A percentile compares a stretch with the other conserved stretches of the same genome.
Evolutionary conservation across 1,140 invertebrate genomes (phyloP).

Genomic region (Aplysia californica): DNA sequence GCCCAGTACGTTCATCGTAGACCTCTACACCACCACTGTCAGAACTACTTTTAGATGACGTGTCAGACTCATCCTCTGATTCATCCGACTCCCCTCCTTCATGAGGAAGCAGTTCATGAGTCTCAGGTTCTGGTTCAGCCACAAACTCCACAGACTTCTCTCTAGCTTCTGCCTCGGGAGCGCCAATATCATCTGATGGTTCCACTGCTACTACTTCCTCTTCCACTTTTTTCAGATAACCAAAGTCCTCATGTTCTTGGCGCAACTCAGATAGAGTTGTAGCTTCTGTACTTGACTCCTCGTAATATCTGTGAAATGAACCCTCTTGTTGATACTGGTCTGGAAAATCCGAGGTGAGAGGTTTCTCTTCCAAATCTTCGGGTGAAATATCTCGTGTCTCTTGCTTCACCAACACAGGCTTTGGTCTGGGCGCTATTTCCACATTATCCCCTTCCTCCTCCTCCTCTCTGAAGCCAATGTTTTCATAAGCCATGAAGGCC

Average conservation of each 20-base stretch:
- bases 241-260: not conserved
- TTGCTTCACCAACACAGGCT: conserved; percentile 32
- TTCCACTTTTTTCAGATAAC: too few species aligned
- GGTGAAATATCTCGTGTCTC: conserved; percentile 54
- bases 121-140: not conserved
- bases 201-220: not conserved
- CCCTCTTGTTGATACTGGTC: too few species aligned
- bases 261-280: too few species aligned
- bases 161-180: too few species aligned
- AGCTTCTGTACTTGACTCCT: conserved; percentile 26
- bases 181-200: conserved; percentile 6
- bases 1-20: conserved; percentile 50
- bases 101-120: not conserved
- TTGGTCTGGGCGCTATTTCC: not conserved
- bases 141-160: not conserved
- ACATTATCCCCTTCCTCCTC: conserved; percentile 55
- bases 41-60: conserved; percentile 47
- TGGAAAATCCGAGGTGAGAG: conserved; percentile 46
- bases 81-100: not conserved
- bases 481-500: conserved; percentile 66
- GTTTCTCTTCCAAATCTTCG: conserved; percentile 58
- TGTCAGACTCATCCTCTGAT: conserved; percentile 20
- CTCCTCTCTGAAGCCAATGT: conserved; percentile 69
- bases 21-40: conserved; percentile 44
- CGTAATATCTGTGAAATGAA: conserved; percentile 35